Evolutionary conservation across 2,888 invertebrate genomes (phyloP), one percentile per base, ranked within the genome.

Genomic region (Eugnorisma glareosa): DNA sequence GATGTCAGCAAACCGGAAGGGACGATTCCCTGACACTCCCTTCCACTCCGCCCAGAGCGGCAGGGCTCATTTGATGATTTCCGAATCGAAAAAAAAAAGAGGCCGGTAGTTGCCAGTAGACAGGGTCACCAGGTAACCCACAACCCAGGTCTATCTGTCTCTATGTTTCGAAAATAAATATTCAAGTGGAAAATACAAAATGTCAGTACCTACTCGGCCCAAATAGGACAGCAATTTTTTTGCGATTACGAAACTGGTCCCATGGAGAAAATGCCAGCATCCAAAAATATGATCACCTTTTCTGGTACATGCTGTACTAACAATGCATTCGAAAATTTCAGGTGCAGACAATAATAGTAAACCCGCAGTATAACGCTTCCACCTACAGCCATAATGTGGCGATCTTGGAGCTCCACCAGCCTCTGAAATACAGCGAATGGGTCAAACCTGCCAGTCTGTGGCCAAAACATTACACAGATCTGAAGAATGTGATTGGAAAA

Each of bases 371-470:
- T 1, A 57, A 54, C n/a, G n/a, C 24, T 24, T 21, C 54, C 21
- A 68, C 63, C 24, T 64, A 57, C 24, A 77, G 18, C 13, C 28
- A 2, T 21, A 97, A 97, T 88, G 92, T 97, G 66, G 97, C 97
- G 4, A 92, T 97, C 21, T 90, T 97, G 70, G 94, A 93, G 45
- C 92, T 97, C 64, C 92, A 95, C 0, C 95, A 96, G 66, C 89
- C 94, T 0, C 95, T 97, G 1, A 92, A 93, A 24, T 97, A 96
- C 89, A 96, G 96, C 0, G 95, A 96, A 78, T 96, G 94, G 89
- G 97, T 97, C 54, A 93, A 97, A 51, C 97, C 97, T 0, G 96
- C 97, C 21, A 97, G 98, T 86, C 93, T 97, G 21, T 97, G 97
- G 97, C 95, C 95, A 0, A 96, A 96, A 45, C 91, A 93, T 80